phyloP scores from a whole-genome alignment of 2,888 invertebrate species.

The Caenorhabditis drosophilae region DNA sequence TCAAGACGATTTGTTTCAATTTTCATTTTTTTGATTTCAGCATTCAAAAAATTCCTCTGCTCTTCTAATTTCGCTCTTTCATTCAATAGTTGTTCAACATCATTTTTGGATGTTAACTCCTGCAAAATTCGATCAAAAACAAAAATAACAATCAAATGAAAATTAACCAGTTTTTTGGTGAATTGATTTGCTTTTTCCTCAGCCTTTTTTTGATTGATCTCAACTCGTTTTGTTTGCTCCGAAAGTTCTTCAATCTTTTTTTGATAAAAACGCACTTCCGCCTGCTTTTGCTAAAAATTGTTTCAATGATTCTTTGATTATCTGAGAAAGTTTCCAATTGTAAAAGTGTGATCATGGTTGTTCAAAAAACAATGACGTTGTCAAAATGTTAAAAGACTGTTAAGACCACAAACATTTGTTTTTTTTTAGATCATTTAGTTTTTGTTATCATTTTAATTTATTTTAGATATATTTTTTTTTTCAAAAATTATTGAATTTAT shows the following conservation, averaged over 20 bases:
- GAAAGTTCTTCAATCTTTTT: conserved; percentile 24
- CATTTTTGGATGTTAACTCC: not conserved
- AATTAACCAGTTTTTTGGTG: not conserved
- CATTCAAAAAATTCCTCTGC: conserved; percentile 14
- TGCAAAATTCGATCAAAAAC: no score
- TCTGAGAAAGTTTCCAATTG: no score
- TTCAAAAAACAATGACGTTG: no score
- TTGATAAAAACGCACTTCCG: conserved; percentile 19
- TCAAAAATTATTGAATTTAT: no score
- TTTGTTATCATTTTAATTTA: no score
- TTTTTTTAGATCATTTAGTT: no score
- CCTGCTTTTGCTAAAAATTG: conserved; percentile 24
- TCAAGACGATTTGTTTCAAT: conserved; percentile 19
- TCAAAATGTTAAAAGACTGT: no score
- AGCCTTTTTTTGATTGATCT: conserved; percentile 6
- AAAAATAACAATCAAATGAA: no score
- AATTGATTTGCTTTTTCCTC: not conserved
- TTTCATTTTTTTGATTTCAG: conserved; percentile 19
- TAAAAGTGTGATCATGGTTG: no score
- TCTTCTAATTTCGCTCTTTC: conserved; percentile 20
- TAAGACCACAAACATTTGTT: no score
- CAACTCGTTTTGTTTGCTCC: conserved; percentile 10
- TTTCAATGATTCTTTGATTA: not conserved
- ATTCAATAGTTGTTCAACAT: not conserved
- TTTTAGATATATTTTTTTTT: no score